Conservation (phyloP, 2,113 vertebrate genomes). For the Cercocebus atys region DNA sequence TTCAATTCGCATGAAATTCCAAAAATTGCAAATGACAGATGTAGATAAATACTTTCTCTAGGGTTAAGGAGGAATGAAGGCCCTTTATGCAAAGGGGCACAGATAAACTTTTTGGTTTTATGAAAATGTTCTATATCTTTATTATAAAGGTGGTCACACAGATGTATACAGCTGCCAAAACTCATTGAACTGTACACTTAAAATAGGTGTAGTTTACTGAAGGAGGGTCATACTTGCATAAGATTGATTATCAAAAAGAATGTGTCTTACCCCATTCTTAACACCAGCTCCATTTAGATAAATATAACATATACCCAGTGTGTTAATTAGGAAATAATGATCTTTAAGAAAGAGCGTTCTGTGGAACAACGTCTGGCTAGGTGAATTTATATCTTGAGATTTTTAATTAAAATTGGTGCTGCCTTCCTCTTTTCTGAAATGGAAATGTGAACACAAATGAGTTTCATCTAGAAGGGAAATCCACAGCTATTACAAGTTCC, state of each 20-base stretch:
- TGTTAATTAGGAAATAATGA: slow-evolving; percentile 71
- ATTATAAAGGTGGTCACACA: background rate
- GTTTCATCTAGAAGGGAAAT: slow-evolving; percentile 49
- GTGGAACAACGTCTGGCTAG: slow-evolving; percentile 45
- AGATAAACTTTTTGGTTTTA: background rate
- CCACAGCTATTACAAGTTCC: background rate
- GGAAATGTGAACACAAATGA: slow-evolving; percentile 64
- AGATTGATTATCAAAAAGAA: background rate
- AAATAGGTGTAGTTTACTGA: background rate
- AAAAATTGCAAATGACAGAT: background rate
- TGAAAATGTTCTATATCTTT: background rate
- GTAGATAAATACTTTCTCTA: background rate
- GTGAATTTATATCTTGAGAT: slow-evolving; percentile 55
- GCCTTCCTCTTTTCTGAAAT: slow-evolving; percentile 57
- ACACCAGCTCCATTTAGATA: slow-evolving; percentile 14
- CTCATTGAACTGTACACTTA: background rate
- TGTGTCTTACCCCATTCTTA: background rate
- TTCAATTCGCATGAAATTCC: background rate
- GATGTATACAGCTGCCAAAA: background rate
- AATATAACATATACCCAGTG: background rate
- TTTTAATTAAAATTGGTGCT: slow-evolving; percentile 74
- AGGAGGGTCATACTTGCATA: background rate
- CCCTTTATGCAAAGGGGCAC: background rate
- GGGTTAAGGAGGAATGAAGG: background rate
- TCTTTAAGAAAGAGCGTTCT: slow-evolving; percentile 56